A percentile compares a stretch with the other conserved stretches of the same genome.
These are phyloP conservation scores for Anhinga rufa DNA, from an alignment of 2,113 vertebrate species.

Conservation along the genomic window DNA sequence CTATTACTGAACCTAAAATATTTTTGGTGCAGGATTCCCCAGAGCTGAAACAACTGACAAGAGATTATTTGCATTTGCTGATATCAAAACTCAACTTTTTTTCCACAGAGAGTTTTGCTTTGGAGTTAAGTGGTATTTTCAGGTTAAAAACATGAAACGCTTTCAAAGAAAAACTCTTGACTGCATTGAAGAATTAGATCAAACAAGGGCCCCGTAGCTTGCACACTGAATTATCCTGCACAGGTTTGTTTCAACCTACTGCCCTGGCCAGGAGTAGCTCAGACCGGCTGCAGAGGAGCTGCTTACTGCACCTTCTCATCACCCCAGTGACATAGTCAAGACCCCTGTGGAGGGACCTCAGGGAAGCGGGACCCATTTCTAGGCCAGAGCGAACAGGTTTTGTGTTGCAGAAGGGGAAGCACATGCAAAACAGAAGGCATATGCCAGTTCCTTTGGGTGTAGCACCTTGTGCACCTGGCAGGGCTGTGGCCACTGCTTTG, in stretches of 20 bases:
- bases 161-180: background rate
- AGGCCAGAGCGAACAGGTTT: background rate
- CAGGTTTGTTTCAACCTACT: background rate
- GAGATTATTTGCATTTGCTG: background rate
- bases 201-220: background rate
- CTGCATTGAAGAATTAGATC: background rate
- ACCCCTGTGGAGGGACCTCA: background rate
- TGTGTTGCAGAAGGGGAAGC: background rate
- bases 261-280: background rate
- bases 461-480: background rate
- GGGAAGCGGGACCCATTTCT: background rate
- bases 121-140: background rate
- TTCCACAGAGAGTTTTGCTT: background rate
- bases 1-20: background rate
- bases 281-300: background rate
- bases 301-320: fast-evolving
- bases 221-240: background rate
- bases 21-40: background rate
- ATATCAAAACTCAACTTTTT: background rate
- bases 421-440: background rate
- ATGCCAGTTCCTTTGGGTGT: background rate
- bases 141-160: background rate
- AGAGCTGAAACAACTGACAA: background rate
- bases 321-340: background rate
- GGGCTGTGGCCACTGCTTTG: background rate